These are phyloP conservation scores for Agapostemon virescens DNA, from an alignment of 2,888 invertebrate species.

Conservation along the genomic window DNA sequence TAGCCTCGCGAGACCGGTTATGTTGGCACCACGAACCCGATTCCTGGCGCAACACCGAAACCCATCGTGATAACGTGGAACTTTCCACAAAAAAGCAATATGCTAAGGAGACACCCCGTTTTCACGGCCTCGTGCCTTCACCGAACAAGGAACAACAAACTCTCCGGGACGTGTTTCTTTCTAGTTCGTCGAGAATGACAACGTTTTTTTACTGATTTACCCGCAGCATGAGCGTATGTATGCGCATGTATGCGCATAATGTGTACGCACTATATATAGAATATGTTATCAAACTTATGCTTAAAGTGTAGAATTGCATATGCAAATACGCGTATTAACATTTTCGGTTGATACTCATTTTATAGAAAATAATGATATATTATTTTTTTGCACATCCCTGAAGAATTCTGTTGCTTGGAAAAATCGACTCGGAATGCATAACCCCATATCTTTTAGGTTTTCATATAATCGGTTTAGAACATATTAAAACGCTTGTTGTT, in stretches of 20 bases:
- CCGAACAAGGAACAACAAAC: background rate
- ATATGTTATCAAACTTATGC: constrained; percentile 6
- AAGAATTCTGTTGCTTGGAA: background rate
- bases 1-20: constrained; percentile 31
- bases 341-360: background rate
- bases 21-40: constrained; percentile 40
- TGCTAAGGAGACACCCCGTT: background rate
- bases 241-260: constrained; percentile 6
- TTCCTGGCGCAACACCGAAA: constrained; percentile 25
- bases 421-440: background rate
- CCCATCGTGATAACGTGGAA: constrained; percentile 11
- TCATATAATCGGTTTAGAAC: background rate
- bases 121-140: background rate
- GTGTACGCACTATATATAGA: background rate
- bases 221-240: constrained; percentile 1
- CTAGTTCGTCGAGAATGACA: background rate
- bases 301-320: background rate
- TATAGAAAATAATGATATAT: background rate
- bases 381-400: background rate
- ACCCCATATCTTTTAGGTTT: constrained; percentile 4
- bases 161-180: background rate
- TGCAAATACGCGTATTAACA: background rate
- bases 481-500: constrained; percentile 2
- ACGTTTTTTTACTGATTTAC: background rate
- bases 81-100: constrained; percentile 29